These are phyloP conservation scores for Hymenopus coronatus DNA, from an alignment of 2,888 invertebrate genomes.

Conservation along the genomic window DNA sequence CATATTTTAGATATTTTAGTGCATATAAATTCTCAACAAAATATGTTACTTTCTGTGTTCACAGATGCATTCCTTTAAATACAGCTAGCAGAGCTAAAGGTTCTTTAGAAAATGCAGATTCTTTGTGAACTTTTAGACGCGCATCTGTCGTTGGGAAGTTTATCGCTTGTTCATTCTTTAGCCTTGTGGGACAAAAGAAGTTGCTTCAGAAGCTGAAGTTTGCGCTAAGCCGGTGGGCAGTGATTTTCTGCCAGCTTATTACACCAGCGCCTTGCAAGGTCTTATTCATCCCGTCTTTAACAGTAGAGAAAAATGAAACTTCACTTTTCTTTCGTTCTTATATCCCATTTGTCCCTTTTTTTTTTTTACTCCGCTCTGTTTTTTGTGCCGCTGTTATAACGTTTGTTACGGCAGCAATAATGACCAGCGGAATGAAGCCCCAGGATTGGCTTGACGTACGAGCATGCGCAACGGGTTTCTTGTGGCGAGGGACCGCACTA, in stretches of 20 bases:
- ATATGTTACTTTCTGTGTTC: too few relatives aligned
- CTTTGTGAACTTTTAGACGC: too few relatives aligned
- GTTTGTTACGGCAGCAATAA: conserved; percentile 29
- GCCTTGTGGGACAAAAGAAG: not conserved
- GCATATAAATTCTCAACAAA: too few relatives aligned
- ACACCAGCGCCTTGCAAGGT: not conserved
- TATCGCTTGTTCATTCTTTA: not conserved
- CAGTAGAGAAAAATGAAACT: not conserved
- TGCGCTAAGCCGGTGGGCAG: not conserved
- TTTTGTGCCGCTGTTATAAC: conserved; percentile 1
- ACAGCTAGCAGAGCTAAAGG: too few relatives aligned
- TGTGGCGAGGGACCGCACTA: not conserved
- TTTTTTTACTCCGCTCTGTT: not conserved
- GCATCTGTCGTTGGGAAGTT: not conserved
- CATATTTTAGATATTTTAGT: too few relatives aligned
- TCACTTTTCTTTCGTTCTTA: not conserved
- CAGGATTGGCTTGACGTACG: conserved; percentile 25
- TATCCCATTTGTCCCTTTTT: not conserved
- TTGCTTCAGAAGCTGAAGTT: not conserved
- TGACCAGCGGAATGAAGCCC: conserved; percentile 25
- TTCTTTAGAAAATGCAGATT: too few relatives aligned
- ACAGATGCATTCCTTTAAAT: too few relatives aligned
- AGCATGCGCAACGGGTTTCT: conserved; percentile 21
- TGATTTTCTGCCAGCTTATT: not conserved
- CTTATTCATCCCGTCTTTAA: not conserved